These are phyloP conservation scores for Haemorhous mexicanus DNA, from an alignment of 2,113 vertebrate species.

Conservation along the genomic window DNA sequence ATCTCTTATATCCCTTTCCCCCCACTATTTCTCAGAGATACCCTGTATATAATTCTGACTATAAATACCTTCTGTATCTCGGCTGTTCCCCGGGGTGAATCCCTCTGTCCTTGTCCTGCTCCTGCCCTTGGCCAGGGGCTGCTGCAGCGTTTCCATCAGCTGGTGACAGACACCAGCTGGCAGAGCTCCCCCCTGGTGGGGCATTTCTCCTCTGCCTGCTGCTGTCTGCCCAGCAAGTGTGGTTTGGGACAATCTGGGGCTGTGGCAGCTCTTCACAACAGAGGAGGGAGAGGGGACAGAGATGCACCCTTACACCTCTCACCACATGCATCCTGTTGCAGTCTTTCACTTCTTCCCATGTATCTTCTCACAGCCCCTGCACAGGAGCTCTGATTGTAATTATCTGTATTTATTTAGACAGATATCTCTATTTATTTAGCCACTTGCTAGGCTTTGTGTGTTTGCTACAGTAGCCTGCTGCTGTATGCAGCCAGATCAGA, in stretches of 20 bases:
- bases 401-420: not conserved
- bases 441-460: not conserved
- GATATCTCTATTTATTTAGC: not conserved
- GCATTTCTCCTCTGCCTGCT: not conserved
- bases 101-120: not conserved
- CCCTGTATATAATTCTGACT: not conserved
- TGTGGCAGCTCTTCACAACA: not conserved
- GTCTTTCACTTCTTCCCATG: not conserved
- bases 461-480: not conserved
- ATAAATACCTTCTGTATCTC: not conserved
- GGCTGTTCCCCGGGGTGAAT: not conserved
- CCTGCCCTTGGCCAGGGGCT: not conserved
- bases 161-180: not conserved
- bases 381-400: fast-evolving
- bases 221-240: fast-evolving
- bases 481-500: not conserved
- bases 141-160: not conserved
- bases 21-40: not conserved
- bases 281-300: not conserved
- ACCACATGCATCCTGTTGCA: not conserved
- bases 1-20: not conserved
- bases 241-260: not conserved
- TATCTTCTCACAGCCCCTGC: not conserved
- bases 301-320: not conserved
- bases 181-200: not conserved